These are phyloP conservation scores for Thryonomys swinderianus DNA, from an alignment of 2,113 vertebrate species.

Conservation along the genomic window DNA sequence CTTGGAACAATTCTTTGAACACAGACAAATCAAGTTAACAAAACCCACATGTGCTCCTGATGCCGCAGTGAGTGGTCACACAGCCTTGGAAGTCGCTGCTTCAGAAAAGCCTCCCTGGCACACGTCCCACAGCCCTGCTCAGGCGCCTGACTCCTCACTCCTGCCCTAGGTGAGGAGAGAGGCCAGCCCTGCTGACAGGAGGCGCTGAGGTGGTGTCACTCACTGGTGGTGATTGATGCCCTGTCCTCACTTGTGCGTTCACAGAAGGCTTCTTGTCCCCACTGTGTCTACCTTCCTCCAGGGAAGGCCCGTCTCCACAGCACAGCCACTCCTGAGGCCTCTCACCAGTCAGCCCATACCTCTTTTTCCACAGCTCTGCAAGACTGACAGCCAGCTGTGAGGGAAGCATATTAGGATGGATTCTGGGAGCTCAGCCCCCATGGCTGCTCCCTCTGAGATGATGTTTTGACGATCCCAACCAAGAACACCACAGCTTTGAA, in stretches of 20 bases:
- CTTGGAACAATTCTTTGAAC: not conserved
- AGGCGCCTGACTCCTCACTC: accelerated
- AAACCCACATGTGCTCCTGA: not conserved
- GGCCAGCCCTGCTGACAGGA: conserved; percentile 48
- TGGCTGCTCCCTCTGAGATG: not conserved
- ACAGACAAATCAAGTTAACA: not conserved
- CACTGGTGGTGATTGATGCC: not conserved
- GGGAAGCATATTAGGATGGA: not conserved
- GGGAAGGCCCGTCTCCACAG: not conserved
- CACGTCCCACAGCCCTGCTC: accelerated
- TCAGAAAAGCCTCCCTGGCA: not conserved
- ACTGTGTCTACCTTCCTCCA: not conserved
- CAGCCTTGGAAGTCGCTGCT: not conserved
- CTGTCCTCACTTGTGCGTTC: conserved; percentile 27
- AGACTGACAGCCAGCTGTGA: not conserved
- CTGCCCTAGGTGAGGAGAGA: not conserved
- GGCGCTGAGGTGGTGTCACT: not conserved
- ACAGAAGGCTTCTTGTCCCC: not conserved
- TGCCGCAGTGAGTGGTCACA: not conserved
- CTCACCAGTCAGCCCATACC: conserved; percentile 19
- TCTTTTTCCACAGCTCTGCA: not conserved
- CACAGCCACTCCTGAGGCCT: not conserved
- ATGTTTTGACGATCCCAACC: not conserved
- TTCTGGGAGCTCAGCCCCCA: not conserved
- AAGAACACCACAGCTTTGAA: not conserved